Conservation (phyloP, 2,113 vertebrate species). For the Anoura caudifer region DNA sequence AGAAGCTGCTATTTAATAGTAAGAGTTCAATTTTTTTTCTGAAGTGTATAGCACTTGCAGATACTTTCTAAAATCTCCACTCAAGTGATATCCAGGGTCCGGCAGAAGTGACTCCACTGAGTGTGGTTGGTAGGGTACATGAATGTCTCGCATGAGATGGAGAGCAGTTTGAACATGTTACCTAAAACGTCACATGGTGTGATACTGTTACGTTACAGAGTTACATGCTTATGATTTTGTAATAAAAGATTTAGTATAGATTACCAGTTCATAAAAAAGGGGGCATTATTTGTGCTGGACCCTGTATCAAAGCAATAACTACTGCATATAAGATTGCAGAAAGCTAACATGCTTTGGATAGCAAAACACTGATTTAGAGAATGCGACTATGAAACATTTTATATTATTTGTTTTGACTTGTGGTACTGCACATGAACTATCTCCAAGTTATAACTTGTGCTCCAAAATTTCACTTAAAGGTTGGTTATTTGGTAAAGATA, state of each 20-base stretch:
- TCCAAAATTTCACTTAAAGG: constrained; percentile 8
- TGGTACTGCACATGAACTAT: background rate
- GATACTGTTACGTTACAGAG: too few species aligned
- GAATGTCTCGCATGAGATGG: too few species aligned
- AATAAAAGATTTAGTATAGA: too few species aligned
- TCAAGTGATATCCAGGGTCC: background rate
- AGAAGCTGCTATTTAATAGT: background rate
- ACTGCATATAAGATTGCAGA: background rate
- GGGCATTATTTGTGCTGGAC: too few species aligned
- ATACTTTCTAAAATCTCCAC: constrained; percentile 1
- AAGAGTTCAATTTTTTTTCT: constrained; percentile 11
- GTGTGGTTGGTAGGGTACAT: too few species aligned
- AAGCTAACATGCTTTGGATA: background rate
- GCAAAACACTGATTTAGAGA: background rate
- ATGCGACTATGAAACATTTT: background rate
- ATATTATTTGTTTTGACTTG: background rate
- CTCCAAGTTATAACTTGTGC: background rate
- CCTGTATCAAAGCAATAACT: background rate
- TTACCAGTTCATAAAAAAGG: too few species aligned
- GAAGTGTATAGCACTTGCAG: background rate
- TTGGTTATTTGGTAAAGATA: background rate
- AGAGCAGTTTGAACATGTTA: too few species aligned
- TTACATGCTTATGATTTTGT: too few species aligned
- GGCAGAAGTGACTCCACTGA: too few species aligned
- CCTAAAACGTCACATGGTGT: too few species aligned